Percentiles rank a stretch among this genome's conserved stretches.
Conservation (phyloP, 1,140 invertebrate species). For the Aphaenogaster rudis region DNA sequence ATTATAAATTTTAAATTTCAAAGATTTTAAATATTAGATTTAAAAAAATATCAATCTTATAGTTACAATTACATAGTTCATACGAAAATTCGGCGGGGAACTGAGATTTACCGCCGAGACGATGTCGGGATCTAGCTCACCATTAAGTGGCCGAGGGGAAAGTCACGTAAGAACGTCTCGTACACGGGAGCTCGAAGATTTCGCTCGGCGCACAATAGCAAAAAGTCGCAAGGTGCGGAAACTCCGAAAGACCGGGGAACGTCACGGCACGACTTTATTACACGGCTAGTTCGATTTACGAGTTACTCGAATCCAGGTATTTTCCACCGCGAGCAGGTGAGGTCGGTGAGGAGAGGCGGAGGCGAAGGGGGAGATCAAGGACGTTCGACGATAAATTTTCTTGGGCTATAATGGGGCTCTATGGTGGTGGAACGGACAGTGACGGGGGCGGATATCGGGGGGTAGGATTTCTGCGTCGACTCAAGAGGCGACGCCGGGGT, state of each 20-base stretch:
- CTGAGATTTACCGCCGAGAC: slow-evolving; percentile 25
- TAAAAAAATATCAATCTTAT: not conserved
- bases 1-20: not conserved
- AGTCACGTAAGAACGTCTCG: slow-evolving; percentile 33
- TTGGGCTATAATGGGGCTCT: slow-evolving; percentile 55
- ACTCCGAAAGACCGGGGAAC: slow-evolving; percentile 25
- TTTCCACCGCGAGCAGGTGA: slow-evolving; percentile 30
- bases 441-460: slow-evolving; percentile 47
- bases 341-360: not conserved
- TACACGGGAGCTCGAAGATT: slow-evolving; percentile 12
- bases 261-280: slow-evolving; percentile 60
- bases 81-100: not conserved
- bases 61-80: not conserved
- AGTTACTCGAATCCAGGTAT: slow-evolving; percentile 62
- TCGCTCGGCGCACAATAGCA: slow-evolving; percentile 31
- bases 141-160: slow-evolving; percentile 5
- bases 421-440: slow-evolving; percentile 52
- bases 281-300: slow-evolving; percentile 62
- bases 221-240: slow-evolving; percentile 49
- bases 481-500: slow-evolving; percentile 32
- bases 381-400: slow-evolving; percentile 59
- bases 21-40: not conserved
- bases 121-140: slow-evolving; percentile 16
- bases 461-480: slow-evolving; percentile 54
- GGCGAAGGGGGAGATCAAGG: slow-evolving; percentile 32